These are phyloP conservation scores for Eumeta japonica DNA, from an alignment of 1,140 invertebrate species.

Conservation along the genomic window DNA sequence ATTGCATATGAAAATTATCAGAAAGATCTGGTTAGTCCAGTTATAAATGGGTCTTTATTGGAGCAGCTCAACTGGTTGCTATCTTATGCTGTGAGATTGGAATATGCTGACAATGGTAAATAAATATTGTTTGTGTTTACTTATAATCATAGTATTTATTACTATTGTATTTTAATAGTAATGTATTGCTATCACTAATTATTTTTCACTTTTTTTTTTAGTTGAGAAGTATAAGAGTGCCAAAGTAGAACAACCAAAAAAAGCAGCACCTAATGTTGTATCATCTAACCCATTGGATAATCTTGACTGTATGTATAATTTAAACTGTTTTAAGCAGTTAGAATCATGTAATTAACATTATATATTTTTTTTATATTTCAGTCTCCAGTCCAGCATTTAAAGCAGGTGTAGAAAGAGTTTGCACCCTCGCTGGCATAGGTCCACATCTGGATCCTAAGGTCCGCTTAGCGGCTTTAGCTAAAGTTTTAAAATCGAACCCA, in stretches of 20 bases:
- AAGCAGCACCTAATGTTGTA: constrained; percentile 65
- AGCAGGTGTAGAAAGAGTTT: constrained; percentile 67
- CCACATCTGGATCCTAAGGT: constrained; percentile 47
- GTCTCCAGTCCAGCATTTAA: constrained; percentile 83
- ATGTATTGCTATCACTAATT: constrained; percentile 8
- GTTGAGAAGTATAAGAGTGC: constrained; percentile 71
- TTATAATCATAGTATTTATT: constrained; percentile 4
- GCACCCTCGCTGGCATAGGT: constrained; percentile 38
- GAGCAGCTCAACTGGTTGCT: constrained; percentile 85
- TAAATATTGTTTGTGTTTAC: constrained; percentile 49
- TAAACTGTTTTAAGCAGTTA: constrained; percentile 2
- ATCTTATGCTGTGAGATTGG: constrained; percentile 76
- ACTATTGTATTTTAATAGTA: not conserved
- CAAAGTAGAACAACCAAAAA: constrained; percentile 60
- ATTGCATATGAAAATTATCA: constrained; percentile 76
- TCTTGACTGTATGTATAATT: constrained; percentile 74
- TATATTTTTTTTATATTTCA: constrained; percentile 48
- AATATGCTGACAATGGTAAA: constrained; percentile 80
- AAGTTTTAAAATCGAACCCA: constrained; percentile 73
- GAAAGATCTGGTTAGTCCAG: constrained; percentile 68
- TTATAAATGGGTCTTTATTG: constrained; percentile 39
- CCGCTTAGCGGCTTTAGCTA: constrained; percentile 65
- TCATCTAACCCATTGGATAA: constrained; percentile 81
- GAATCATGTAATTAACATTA: not conserved
- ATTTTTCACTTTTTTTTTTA: constrained; percentile 58